A percentile compares a stretch with the other conserved stretches of the same genome.
These are phyloP conservation scores for Oscheius myriophilus DNA, from an alignment of 2,888 invertebrate species.

Conservation along the genomic window DNA sequence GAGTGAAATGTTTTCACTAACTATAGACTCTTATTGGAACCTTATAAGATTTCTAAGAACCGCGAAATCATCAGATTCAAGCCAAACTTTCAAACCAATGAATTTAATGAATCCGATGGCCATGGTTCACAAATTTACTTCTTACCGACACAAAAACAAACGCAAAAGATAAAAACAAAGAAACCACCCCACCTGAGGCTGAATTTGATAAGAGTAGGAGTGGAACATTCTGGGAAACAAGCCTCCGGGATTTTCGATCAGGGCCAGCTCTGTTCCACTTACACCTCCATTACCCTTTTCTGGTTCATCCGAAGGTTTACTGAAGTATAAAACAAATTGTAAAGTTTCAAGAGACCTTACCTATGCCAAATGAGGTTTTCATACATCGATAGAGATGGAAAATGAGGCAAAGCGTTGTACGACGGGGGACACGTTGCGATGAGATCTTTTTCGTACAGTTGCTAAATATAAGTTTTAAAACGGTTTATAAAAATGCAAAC, in stretches of 20 bases:
- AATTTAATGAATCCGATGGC: too few species aligned
- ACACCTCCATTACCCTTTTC: conserved; percentile 1
- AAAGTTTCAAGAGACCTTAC: neutral
- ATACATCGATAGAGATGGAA: conserved; percentile 5
- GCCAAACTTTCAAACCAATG: too few species aligned
- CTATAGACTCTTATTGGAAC: too few species aligned
- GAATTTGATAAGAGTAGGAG: conserved; percentile 20
- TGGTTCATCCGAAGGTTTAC: neutral
- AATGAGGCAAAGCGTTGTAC: neutral
- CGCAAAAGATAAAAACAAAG: neutral
- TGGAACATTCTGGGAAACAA: conserved; percentile 10
- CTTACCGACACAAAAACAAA: conserved; percentile 4
- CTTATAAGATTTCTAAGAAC: too few species aligned
- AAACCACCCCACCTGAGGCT: conserved; percentile 17
- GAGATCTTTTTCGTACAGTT: neutral
- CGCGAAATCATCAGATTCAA: too few species aligned
- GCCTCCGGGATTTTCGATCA: neutral
- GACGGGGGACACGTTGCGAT: neutral
- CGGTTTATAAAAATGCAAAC: too few species aligned
- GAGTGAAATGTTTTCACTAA: too few species aligned
- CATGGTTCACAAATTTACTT: neutral
- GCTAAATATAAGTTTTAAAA: neutral
- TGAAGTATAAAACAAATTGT: neutral
- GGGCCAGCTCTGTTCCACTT: conserved; percentile 3
- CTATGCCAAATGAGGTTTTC: conserved; percentile 30